Conservation (phyloP, 2,113 vertebrate species). For the Cephalopterus ornatus region DNA sequence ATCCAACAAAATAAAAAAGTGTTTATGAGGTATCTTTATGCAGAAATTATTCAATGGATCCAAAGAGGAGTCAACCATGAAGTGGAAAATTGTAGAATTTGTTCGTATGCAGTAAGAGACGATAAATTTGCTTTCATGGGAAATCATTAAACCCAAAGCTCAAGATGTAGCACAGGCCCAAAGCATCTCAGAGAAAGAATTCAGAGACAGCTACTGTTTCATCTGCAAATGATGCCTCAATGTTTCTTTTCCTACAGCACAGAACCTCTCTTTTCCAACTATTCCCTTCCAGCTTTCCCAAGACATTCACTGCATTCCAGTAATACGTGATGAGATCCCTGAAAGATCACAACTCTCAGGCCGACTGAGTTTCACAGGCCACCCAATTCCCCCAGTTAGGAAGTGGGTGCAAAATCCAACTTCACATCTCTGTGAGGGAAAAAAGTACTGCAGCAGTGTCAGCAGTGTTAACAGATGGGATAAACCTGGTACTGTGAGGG, state of each 20-base stretch:
- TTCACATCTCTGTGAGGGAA: neutral
- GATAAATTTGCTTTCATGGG: neutral
- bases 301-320: neutral
- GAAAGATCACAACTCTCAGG: neutral
- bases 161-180: neutral
- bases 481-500: neutral
- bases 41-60: neutral
- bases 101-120: neutral
- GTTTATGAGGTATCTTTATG: neutral
- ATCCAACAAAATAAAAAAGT: neutral
- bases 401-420: neutral
- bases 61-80: neutral
- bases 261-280: neutral
- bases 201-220: neutral
- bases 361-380: neutral
- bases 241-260: neutral
- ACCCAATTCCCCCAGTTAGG: neutral
- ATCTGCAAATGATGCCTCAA: neutral
- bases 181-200: neutral
- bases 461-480: neutral
- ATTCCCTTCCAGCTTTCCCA: neutral
- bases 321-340: neutral
- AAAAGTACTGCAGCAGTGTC: neutral
- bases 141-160: neutral
- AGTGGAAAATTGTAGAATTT: neutral